Percentiles rank a stretch among this genome's conserved stretches.
phyloP scores from a whole-genome alignment of 37 sponge, comb jelly and placozoan genomes.

The Spongilla lacustris region DNA sequence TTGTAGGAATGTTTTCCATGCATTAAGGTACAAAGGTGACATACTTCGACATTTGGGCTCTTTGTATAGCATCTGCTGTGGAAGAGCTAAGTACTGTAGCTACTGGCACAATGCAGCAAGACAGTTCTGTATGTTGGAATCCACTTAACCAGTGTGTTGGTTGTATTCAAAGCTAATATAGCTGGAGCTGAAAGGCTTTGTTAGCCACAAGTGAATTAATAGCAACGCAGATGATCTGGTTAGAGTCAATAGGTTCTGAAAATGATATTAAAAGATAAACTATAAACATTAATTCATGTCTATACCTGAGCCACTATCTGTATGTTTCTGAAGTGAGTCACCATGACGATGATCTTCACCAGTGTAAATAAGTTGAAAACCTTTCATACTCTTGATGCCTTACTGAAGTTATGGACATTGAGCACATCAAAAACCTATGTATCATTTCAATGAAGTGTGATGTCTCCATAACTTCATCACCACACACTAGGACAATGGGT shows the following conservation, averaged over 20 bases:
- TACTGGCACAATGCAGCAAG: not conserved
- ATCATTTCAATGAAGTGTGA: constrained; percentile 21
- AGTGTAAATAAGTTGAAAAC: not conserved
- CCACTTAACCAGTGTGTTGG: constrained; percentile 4
- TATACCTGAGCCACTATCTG: not conserved
- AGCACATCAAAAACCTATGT: constrained; percentile 39
- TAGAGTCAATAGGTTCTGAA: not conserved
- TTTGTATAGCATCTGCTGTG: not conserved
- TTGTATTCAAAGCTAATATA: not conserved
- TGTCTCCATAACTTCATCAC: constrained; percentile 23
- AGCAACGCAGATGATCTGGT: not conserved
- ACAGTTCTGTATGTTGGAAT: constrained; percentile 5
- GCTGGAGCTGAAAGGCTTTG: not conserved
- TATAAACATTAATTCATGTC: not conserved
- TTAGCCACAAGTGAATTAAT: not conserved
- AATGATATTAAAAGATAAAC: not conserved
- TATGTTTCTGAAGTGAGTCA: not conserved
- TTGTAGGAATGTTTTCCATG: constrained; percentile 3
- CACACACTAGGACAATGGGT: constrained; percentile 15
- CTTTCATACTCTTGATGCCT: not conserved
- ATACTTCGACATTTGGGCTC: constrained; percentile 15
- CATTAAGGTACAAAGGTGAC: not conserved
- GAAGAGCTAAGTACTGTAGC: not conserved
- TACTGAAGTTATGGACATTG: constrained; percentile 28
- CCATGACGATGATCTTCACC: not conserved